Base-by-base conservation (phyloP, 2,888 invertebrate genomes). In the Tanytarsus gracilentus region DNA sequence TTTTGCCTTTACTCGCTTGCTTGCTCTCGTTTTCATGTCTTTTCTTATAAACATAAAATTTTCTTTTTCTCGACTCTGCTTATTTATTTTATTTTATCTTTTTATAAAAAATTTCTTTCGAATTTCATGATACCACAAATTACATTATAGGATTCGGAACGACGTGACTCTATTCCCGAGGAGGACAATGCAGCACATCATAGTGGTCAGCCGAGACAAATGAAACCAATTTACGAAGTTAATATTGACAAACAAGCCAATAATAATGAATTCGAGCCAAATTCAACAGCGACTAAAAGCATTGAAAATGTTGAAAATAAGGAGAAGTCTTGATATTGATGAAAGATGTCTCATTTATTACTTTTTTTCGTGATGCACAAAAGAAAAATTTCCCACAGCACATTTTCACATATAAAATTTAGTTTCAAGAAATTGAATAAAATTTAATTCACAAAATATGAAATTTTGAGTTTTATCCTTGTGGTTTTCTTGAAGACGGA, bases 81-180 rank as follows among this genome's bases (percentile, higher is more conserved):
- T 44, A 18, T 44, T 25, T 50, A 18, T 9, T 7, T 50, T 11
- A 26, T n/a, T 11, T 7, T 27, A 4, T 50, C 27, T n/a, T 30
- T 9, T 9, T 30, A 30, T 33, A 21, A 23, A 55, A 8, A 9
- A 36, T 26, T 39, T 3, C 5, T 39, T 5, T 39, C 26, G 7
- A 4, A 29, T 30, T 51, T 27, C 36, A 9, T n/a, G 14, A 30
- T n/a, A n/a, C n/a, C 21, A 18, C 21, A 11, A 44, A 23, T 44
- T 44, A 44, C 21, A 18, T 11, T 44, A 5, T 21, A 74, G 74
- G 73, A 73, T 65, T 70, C 70, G 62, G 73, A 72, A 61, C 76
- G 79, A 6, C 75, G 79, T 8, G 81, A 80, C 67, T 79, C 82
- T n/a, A 82, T 82, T 61, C 81, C 81, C 0, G 82, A 82, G 66